These are phyloP conservation scores for Callopanchax toddi DNA, from an alignment of 2,113 vertebrate genomes.

Conservation along the genomic window DNA sequence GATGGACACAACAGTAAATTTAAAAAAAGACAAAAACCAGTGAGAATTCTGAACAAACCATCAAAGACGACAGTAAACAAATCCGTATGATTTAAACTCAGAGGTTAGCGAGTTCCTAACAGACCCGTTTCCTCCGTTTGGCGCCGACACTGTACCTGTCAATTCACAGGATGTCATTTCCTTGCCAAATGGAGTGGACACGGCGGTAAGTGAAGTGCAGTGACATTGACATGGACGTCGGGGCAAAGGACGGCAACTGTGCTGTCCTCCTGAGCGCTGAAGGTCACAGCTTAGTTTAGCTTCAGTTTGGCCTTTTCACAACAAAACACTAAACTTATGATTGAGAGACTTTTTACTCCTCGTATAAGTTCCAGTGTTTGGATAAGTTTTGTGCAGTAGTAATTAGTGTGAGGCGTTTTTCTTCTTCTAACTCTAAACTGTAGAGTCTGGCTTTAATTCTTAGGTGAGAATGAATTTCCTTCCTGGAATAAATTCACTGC, in stretches of 20 bases:
- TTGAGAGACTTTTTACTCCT: constrained; percentile 9
- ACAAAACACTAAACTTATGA: constrained; percentile 22
- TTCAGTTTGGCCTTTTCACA: constrained; percentile 35
- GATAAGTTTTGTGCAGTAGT: neutral
- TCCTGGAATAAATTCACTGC: neutral
- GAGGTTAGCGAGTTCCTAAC: no score
- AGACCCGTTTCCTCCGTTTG: neutral
- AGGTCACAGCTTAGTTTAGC: constrained; percentile 37
- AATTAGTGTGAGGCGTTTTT: neutral
- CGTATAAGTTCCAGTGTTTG: neutral
- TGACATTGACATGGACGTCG: constrained; percentile 5
- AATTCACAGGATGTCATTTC: constrained; percentile 6
- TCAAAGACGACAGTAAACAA: neutral
- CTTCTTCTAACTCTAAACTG: neutral
- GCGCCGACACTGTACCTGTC: neutral
- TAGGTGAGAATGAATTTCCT: neutral
- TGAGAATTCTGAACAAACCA: no score
- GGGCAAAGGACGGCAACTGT: constrained; percentile 12
- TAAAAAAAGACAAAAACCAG: no score
- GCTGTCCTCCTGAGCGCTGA: constrained; percentile 31
- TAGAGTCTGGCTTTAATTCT: neutral
- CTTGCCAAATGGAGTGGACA: constrained; percentile 16
- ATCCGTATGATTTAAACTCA: neutral
- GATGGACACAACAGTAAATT: no score
- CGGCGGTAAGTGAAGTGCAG: constrained; percentile 17